Conservation (phyloP, 2,113 vertebrate species). For the Phodopus roborovskii region DNA sequence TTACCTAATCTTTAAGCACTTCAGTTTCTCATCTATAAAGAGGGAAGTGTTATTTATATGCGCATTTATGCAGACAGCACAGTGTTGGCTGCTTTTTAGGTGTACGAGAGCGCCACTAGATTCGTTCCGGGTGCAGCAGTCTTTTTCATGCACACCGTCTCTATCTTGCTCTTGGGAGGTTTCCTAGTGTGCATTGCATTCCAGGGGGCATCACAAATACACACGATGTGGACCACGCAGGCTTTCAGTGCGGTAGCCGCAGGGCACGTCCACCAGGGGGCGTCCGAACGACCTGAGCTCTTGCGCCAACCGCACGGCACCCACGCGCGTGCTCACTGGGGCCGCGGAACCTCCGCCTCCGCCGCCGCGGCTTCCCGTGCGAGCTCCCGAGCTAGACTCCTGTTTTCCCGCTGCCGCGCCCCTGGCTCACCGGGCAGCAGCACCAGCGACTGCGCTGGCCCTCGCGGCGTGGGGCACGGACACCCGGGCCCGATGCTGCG, state of each 20-base stretch:
- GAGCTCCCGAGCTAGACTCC: background rate
- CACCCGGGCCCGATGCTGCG: conserved; percentile 89
- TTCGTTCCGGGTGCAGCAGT: background rate
- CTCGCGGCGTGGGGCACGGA: background rate
- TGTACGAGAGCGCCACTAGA: background rate
- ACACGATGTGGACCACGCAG: fast-evolving
- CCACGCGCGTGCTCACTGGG: background rate
- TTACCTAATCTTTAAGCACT: background rate
- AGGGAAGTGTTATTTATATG: background rate
- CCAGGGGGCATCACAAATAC: no score
- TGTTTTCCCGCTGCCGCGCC: background rate
- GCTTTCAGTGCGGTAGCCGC: fast-evolving
- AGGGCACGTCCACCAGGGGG: background rate
- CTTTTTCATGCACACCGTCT: background rate
- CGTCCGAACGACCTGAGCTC: background rate
- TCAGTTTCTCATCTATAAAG: conserved; percentile 3
- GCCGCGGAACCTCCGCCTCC: fast-evolving
- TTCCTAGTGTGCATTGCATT: background rate
- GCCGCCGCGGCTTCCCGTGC: background rate
- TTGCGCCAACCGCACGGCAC: fast-evolving
- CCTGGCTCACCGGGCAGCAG: background rate
- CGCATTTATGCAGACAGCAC: background rate
- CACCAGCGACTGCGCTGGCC: background rate
- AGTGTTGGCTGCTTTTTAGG: background rate
- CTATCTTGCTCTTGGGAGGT: background rate